Evolutionary conservation across 1,140 invertebrate species (phyloP).

Genomic region (Sycobia sp.): DNA sequence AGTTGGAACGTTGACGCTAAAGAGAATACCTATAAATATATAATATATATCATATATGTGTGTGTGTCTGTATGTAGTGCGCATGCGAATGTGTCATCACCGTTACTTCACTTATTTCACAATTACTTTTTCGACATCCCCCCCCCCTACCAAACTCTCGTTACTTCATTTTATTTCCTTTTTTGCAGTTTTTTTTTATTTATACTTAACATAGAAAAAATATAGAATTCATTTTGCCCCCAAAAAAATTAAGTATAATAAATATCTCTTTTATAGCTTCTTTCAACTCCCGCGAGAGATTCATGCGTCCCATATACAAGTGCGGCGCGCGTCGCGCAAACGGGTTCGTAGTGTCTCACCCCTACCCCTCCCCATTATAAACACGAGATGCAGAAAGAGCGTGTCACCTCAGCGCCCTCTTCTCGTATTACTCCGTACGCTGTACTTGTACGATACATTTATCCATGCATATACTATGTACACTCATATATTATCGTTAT

Average conservation of each 20-base stretch:
- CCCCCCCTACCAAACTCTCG: too few species aligned
- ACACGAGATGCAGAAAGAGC: too few species aligned
- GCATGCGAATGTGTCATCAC: too few species aligned
- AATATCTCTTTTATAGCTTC: slow-evolving; percentile 46
- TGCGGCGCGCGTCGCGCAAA: too few species aligned
- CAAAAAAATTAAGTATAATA: slow-evolving; percentile 59
- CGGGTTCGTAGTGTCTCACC: too few species aligned
- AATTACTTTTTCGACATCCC: background rate
- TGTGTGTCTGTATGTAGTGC: too few species aligned
- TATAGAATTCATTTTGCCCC: slow-evolving; percentile 59
- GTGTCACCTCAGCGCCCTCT: too few species aligned
- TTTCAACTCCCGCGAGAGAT: slow-evolving; percentile 39
- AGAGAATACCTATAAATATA: slow-evolving; percentile 59
- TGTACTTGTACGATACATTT: too few species aligned
- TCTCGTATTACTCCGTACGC: too few species aligned
- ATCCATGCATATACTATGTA: too few species aligned
- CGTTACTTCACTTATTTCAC: slow-evolving; percentile 42
- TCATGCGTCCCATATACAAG: slow-evolving; percentile 42
- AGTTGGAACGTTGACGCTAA: slow-evolving; percentile 54
- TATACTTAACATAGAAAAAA: slow-evolving; percentile 62
- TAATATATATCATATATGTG: slow-evolving; percentile 54
- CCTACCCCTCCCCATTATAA: too few species aligned
- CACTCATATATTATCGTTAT: too few species aligned
- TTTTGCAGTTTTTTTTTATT: slow-evolving; percentile 42
- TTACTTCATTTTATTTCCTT: slow-evolving; percentile 31